Conservation (phyloP, 2,797 vertebrate species). For the Alectoris magna region DNA sequence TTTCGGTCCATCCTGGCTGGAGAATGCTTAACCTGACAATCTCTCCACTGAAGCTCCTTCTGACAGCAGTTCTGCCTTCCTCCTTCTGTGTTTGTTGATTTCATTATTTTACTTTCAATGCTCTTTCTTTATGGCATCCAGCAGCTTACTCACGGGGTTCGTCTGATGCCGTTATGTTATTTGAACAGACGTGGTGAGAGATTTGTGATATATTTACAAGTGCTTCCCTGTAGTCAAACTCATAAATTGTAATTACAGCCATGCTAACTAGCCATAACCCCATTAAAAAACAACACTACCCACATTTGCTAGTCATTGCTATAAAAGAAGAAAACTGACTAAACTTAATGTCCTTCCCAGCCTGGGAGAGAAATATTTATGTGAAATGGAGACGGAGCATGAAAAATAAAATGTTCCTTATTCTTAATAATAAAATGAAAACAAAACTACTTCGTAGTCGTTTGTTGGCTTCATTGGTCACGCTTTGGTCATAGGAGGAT, state of each 20-base stretch:
- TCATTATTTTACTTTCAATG: background rate
- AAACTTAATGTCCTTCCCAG: background rate
- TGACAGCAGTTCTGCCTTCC: background rate
- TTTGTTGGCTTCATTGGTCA: background rate
- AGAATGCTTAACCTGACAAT: background rate
- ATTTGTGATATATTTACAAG: constrained; percentile 54
- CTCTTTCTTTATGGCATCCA: background rate
- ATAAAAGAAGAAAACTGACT: constrained; percentile 36
- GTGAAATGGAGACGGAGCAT: background rate
- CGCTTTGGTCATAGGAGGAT: background rate
- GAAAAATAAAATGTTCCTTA: background rate
- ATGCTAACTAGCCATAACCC: constrained; percentile 44
- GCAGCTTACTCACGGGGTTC: background rate
- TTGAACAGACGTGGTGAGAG: constrained; percentile 41
- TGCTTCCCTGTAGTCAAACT: constrained; percentile 17
- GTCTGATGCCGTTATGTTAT: constrained; percentile 13
- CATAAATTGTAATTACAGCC: constrained; percentile 58
- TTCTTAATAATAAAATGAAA: background rate
- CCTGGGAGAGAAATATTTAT: background rate
- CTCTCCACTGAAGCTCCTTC: background rate
- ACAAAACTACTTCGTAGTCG: background rate
- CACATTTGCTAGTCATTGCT: constrained; percentile 13
- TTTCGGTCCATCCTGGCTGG: background rate
- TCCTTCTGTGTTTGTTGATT: background rate
- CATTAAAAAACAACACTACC: background rate